phyloP scores from a whole-genome alignment of 2,888 invertebrate species.

The Drosophila conformis region DNA sequence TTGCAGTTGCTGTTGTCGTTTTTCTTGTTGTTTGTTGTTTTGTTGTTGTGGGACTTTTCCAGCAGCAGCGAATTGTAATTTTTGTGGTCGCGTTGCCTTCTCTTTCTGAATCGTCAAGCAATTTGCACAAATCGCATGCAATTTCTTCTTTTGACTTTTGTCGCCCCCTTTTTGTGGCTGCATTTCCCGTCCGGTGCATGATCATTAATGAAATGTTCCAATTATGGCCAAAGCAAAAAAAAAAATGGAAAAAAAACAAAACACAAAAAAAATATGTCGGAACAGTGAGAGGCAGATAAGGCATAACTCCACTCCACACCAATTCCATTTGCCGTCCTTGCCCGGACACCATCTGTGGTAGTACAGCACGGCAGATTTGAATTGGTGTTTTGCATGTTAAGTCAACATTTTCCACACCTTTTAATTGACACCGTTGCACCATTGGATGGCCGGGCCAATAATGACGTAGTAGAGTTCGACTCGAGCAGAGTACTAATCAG shows the following conservation, averaged over 20 bases:
- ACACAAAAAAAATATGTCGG: background rate
- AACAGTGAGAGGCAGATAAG: conserved; percentile 7
- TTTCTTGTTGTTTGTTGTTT: conserved; percentile 17
- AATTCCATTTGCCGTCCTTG: conserved; percentile 17
- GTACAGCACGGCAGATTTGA: conserved; percentile 38
- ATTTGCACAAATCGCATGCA: conserved; percentile 70
- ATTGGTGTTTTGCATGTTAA: conserved; percentile 74
- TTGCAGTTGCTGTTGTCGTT: conserved; percentile 36
- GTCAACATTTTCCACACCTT: conserved; percentile 71
- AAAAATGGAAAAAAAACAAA: background rate
- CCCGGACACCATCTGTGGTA: conserved; percentile 25
- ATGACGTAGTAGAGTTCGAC: conserved; percentile 9
- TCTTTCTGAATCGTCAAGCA: conserved; percentile 79
- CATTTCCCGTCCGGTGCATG: conserved; percentile 60
- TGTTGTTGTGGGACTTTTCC: conserved; percentile 37
- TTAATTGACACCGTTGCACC: conserved; percentile 50
- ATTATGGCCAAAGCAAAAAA: conserved; percentile 49
- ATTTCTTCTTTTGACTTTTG: conserved; percentile 54
- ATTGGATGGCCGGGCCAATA: conserved; percentile 20
- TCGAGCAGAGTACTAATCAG: background rate
- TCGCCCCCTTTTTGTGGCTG: conserved; percentile 38
- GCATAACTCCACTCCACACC: conserved; percentile 2
- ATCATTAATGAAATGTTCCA: conserved; percentile 75
- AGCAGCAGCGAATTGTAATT: conserved; percentile 47
- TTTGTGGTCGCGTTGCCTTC: conserved; percentile 58